phyloP scores from a whole-genome alignment of 30 jellyfish, hydroid and myxozoan species.

The Euphysa ruthae region DNA sequence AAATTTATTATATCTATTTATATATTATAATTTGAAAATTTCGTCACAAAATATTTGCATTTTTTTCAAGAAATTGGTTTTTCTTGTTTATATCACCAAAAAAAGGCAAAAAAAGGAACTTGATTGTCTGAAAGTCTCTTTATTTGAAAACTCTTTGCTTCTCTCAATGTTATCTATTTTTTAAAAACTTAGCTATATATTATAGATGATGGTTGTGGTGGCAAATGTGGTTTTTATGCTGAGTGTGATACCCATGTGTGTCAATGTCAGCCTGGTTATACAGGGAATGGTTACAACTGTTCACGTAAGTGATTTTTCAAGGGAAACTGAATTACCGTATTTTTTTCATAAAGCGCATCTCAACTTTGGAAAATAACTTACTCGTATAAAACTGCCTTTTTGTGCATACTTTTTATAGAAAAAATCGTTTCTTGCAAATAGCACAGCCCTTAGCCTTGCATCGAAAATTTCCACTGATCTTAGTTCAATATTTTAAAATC shows the following conservation, averaged over 20 bases:
- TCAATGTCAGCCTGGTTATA: conserved; percentile 81
- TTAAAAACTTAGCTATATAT: not conserved
- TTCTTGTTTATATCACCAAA: too few species aligned
- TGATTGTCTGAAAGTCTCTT: too few species aligned
- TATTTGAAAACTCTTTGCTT: too few species aligned
- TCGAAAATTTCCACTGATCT: too few species aligned
- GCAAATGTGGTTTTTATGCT: conserved; percentile 79
- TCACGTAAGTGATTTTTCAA: conserved; percentile 56
- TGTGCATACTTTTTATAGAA: not conserved
- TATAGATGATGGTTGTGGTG: conserved; percentile 75
- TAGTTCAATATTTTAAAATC: too few species aligned
- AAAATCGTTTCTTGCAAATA: not conserved
- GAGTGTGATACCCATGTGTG: conserved; percentile 84
- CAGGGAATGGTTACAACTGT: conserved; percentile 87
- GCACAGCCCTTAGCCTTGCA: not conserved
- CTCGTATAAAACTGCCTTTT: not conserved
- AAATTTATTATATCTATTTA: too few species aligned
- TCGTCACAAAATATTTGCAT: too few species aligned
- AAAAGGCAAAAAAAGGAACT: too few species aligned
- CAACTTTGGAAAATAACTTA: not conserved
- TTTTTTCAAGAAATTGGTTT: too few species aligned
- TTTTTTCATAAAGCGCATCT: not conserved
- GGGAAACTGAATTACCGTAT: too few species aligned
- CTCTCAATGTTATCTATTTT: too few species aligned
- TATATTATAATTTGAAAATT: too few species aligned